These are phyloP conservation scores for Rhabdophis nuchalis DNA, from an alignment of 2,797 vertebrate genomes.

Conservation along the genomic window DNA sequence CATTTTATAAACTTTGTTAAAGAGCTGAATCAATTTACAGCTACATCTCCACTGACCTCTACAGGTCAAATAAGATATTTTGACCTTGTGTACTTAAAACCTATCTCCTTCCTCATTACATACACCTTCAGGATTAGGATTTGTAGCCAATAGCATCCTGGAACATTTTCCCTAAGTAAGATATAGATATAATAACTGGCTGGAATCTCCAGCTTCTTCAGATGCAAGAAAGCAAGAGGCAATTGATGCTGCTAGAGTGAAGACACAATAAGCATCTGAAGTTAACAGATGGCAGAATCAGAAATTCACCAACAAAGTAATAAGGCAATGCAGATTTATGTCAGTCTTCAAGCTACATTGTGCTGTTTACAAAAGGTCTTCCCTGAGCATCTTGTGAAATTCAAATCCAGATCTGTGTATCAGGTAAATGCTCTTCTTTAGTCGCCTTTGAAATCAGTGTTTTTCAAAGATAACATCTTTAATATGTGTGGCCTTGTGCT, in stretches of 20 bases:
- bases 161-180: not conserved
- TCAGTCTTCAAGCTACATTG: not conserved
- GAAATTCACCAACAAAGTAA: not conserved
- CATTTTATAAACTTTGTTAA: not conserved
- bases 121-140: not conserved
- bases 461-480: not conserved
- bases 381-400: not conserved
- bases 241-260: not conserved
- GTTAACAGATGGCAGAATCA: not conserved
- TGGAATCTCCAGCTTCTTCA: not conserved
- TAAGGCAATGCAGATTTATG: not conserved
- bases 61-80: not conserved
- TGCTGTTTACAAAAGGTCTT: not conserved
- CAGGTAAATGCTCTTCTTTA: not conserved
- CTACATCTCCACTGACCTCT: not conserved
- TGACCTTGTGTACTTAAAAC: not conserved
- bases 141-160: not conserved
- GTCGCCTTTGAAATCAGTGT: not conserved
- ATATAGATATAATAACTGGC: not conserved
- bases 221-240: not conserved
- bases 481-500: not conserved
- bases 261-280: not conserved
- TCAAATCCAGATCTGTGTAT: not conserved
- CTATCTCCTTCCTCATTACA: not conserved
- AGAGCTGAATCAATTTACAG: not conserved